phyloP scores from a whole-genome alignment of 2,797 vertebrate genomes.

The Gymnocypris eckloni region DNA sequence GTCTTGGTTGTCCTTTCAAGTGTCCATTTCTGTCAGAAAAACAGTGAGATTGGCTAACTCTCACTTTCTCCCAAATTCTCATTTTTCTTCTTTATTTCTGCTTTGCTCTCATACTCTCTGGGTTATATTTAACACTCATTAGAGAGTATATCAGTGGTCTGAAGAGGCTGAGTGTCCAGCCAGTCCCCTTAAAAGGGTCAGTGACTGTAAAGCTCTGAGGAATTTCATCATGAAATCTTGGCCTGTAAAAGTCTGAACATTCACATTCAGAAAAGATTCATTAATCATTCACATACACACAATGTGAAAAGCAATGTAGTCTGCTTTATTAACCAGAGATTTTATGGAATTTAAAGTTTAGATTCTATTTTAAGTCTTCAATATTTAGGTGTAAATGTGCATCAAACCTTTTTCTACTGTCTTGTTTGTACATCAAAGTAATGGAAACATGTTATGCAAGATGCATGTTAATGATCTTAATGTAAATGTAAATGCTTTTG shows the following conservation, averaged over 20 bases:
- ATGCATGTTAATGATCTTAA: not conserved
- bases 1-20: not conserved
- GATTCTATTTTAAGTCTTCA: not conserved
- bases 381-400: not conserved
- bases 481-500: not conserved
- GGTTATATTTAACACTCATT: constrained; percentile 31
- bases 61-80: not conserved
- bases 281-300: constrained; percentile 36
- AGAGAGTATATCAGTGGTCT: constrained; percentile 32
- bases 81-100: not conserved
- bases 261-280: constrained; percentile 24
- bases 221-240: constrained; percentile 27
- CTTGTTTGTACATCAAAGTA: not conserved
- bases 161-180: constrained; percentile 27
- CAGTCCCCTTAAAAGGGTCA: constrained; percentile 43
- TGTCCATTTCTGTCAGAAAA: constrained; percentile 8
- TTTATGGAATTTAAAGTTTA: not conserved
- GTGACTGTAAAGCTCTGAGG: constrained; percentile 36
- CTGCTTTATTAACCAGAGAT: not conserved
- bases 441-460: not conserved
- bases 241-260: constrained; percentile 17
- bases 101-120: constrained; percentile 17
- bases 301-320: not conserved
- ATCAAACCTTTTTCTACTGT: not conserved
- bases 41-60: not conserved